Evolutionary conservation across 2,113 vertebrate species (phyloP).

Genomic region (Orthonyx spaldingii): DNA sequence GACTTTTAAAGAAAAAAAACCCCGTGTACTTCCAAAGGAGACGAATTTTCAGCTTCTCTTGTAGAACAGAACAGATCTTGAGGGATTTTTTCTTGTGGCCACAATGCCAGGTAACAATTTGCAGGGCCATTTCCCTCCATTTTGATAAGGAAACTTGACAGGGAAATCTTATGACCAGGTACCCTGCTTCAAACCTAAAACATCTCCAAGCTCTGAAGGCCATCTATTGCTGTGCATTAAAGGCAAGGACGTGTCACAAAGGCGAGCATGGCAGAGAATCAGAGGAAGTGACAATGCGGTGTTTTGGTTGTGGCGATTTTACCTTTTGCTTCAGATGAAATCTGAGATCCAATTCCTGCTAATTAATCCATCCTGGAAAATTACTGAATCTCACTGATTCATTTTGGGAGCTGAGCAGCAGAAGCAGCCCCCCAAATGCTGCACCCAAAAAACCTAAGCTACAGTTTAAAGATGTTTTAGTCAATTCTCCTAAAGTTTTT

Average conservation of each 20-base stretch:
- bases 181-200: background rate
- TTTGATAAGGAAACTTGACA: background rate
- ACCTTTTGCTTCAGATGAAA: background rate
- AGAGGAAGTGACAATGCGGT: background rate
- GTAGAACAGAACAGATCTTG: background rate
- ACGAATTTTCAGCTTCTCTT: background rate
- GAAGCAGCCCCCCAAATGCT: background rate
- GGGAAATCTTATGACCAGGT: background rate
- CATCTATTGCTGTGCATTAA: background rate
- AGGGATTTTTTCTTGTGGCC: background rate
- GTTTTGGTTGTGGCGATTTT: background rate
- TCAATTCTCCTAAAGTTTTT: background rate
- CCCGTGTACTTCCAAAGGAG: rapidly evolving
- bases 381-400: background rate
- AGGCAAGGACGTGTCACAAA: background rate
- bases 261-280: background rate
- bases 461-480: background rate
- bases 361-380: background rate
- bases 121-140: background rate
- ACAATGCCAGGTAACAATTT: background rate
- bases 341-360: background rate
- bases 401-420: background rate
- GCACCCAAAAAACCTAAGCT: background rate
- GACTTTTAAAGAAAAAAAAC: background rate
- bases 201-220: background rate